A percentile compares a stretch with the other conserved stretches of the same genome.
phyloP scores from a whole-genome alignment of 2,113 vertebrate genomes.

The Phaetusa simplex region DNA sequence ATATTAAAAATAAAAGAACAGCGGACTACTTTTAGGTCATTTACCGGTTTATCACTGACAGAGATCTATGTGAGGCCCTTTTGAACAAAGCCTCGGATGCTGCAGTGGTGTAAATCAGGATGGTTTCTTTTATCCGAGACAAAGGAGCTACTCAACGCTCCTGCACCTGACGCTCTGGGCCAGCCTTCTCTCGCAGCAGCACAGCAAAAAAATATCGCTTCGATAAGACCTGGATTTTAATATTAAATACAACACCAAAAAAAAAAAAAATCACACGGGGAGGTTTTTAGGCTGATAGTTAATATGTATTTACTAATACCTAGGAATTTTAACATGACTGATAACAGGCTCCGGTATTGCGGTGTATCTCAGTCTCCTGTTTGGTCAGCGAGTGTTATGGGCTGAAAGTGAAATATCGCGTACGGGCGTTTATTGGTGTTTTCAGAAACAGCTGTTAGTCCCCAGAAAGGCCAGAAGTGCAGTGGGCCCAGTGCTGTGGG shows the following conservation, averaged over 20 bases:
- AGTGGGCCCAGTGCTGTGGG: not conserved
- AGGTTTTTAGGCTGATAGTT: not conserved
- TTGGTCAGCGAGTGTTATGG: accelerated
- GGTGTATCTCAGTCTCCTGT: accelerated
- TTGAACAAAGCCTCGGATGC: not conserved
- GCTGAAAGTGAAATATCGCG: not conserved
- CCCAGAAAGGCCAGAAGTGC: slow-evolving; percentile 1
- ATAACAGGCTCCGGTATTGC: accelerated
- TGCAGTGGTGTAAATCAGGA: slow-evolving; percentile 3
- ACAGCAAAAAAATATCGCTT: accelerated
- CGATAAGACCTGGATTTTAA: not conserved
- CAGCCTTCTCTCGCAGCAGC: not conserved
- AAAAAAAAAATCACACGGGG: not conserved
- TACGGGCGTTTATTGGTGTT: not conserved
- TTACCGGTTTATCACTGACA: not conserved
- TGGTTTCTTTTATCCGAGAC: not conserved
- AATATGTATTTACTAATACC: not conserved
- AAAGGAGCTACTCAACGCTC: not conserved
- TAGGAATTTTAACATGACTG: not conserved
- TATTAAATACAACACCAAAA: not conserved
- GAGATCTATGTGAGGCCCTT: not conserved
- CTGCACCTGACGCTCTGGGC: not conserved
- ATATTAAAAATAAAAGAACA: not conserved
- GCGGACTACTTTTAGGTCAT: not conserved
- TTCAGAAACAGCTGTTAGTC: not conserved